phyloP scores from a whole-genome alignment of 2,888 invertebrate species.

The Silvanus unidentatus region DNA sequence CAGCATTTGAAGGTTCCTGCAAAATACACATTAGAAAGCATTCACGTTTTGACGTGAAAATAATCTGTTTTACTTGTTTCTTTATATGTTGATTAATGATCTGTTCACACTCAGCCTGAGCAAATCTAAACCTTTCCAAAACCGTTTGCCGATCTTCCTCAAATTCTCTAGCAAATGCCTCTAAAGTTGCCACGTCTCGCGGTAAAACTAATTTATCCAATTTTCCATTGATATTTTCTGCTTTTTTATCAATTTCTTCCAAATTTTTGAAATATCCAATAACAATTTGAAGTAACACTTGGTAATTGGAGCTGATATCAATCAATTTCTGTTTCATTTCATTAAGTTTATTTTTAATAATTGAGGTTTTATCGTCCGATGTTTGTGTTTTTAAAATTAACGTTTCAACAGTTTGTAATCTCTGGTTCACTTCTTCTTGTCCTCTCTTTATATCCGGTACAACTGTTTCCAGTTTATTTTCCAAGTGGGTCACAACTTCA shows the following conservation, averaged over 20 bases:
- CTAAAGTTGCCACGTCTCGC: slow-evolving; percentile 48
- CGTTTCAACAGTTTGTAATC: slow-evolving; percentile 61
- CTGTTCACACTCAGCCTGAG: slow-evolving; percentile 62
- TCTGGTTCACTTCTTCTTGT: slow-evolving; percentile 60
- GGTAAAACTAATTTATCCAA: slow-evolving; percentile 42
- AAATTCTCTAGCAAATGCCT: slow-evolving; percentile 56
- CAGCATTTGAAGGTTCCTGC: slow-evolving; percentile 62
- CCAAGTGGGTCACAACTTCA: slow-evolving; percentile 53
- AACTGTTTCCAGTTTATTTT: slow-evolving; percentile 53
- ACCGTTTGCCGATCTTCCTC: slow-evolving; percentile 60
- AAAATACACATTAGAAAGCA: too few species aligned
- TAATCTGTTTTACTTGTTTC: slow-evolving; percentile 55
- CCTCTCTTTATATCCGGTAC: slow-evolving; percentile 58
- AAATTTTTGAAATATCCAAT: slow-evolving; percentile 66
- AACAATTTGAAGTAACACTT: slow-evolving; percentile 57
- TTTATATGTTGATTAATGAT: slow-evolving; percentile 59
- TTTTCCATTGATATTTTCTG: slow-evolving; percentile 53
- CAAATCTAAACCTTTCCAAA: slow-evolving; percentile 59
- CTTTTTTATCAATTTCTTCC: slow-evolving; percentile 55
- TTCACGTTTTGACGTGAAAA: too few species aligned
- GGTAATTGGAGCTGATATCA: slow-evolving; percentile 64
- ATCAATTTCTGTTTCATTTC: slow-evolving; percentile 62
- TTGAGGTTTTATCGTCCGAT: slow-evolving; percentile 51
- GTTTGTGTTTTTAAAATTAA: slow-evolving; percentile 56
- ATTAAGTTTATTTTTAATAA: slow-evolving; percentile 59